Base-by-base conservation (phyloP, 2,797 vertebrate species). In the Labroides dimidiatus region DNA sequence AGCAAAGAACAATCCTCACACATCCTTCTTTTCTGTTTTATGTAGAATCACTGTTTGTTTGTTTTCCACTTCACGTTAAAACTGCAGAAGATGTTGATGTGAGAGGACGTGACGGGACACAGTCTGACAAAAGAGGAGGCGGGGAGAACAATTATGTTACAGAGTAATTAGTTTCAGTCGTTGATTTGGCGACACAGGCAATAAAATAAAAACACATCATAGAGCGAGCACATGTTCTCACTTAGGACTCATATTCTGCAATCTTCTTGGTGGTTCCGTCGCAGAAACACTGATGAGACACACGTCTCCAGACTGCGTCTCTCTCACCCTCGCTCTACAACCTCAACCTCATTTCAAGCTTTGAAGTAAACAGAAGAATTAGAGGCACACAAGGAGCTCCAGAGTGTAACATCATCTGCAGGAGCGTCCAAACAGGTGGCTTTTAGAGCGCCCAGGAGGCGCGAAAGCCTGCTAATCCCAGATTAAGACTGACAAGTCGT, bases 401-500 rank as follows among this genome's bases (percentile, higher is more conserved):
- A 13, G 54, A 63, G 70, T 57, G 45, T 60, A 56, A 64, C 86
- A 80, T 82, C 85, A 77, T 82, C 75, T 64, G 69, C 45, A 43
- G 50, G 41, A 56, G 61, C 12, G 16, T 83, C 80, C 84, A 86
- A 91, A 91, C 90, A 92, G 89, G 92, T 93, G 91, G 90, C 86
- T 89, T 82, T 89, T 81, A 87, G 61, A 79, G 78, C 49, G 8
- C 88, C 84, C 89, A 39, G 78, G 89, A 91, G 84, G 77, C 50
- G 61, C 41, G 16, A 84, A 87, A 81, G 63, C 72, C 80, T 53
- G 59, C 72, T 90, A 90, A 93, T 92, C 89, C 87, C 77, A 92
- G 89, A 92, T 92, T 90, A 92, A 64, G 80, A 76, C 57, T 90
- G 89, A 91, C 91, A 91, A 76, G 58, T 82, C 68, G 55, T 86